Conservation (phyloP, 2,113 vertebrate genomes). For the Rhinoderma darwinii region DNA sequence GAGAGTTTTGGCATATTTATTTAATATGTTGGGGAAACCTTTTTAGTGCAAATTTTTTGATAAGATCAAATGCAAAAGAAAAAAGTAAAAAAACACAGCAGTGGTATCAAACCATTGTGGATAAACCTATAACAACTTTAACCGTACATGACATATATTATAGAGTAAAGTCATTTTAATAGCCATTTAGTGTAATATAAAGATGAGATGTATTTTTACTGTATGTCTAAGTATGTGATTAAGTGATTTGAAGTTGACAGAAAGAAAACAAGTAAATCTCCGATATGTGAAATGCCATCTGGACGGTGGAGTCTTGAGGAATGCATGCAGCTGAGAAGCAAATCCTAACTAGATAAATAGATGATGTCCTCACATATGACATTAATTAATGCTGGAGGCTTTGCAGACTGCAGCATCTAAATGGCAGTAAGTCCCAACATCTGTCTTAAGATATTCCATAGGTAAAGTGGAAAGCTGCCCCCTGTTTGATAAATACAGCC, state of each 20-base stretch:
- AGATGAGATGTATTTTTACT: background rate
- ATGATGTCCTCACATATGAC: slow-evolving; percentile 50
- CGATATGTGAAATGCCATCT: slow-evolving; percentile 54
- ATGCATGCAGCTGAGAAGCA: slow-evolving; percentile 41
- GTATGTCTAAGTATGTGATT: slow-evolving; percentile 24
- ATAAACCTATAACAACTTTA: background rate
- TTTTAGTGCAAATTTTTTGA: too few species aligned
- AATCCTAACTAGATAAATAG: slow-evolving; percentile 59
- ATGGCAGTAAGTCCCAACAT: slow-evolving; percentile 44
- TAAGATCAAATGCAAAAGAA: background rate
- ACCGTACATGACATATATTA: too few species aligned
- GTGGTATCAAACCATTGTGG: background rate
- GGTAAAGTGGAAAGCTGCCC: background rate
- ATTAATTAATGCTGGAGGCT: slow-evolving; percentile 59
- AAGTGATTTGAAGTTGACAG: slow-evolving; percentile 27
- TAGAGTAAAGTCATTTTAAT: background rate
- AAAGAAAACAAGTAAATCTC: slow-evolving; percentile 26
- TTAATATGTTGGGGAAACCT: too few species aligned
- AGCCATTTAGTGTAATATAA: background rate
- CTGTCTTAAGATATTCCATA: slow-evolving; percentile 44
- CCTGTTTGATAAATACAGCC: background rate
- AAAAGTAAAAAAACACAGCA: too few species aligned
- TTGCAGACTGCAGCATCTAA: slow-evolving; percentile 12
- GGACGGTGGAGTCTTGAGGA: slow-evolving; percentile 51
- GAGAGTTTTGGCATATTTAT: background rate